phyloP scores from a whole-genome alignment of 2,797 vertebrate genomes.

The Galago senegalensis region DNA sequence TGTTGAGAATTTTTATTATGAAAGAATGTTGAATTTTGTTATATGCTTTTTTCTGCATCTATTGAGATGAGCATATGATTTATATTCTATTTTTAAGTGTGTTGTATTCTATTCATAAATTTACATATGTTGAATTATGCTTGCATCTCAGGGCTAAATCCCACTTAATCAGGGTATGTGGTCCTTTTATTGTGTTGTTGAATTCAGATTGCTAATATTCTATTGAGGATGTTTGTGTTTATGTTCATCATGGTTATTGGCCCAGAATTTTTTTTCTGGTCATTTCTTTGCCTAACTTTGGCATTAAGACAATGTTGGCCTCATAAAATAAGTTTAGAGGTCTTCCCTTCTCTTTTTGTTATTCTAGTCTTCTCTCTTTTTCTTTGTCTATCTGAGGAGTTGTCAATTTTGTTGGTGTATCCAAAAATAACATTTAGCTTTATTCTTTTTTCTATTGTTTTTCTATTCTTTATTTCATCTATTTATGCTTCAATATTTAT shows the following conservation, averaged over 20 bases:
- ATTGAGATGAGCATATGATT: not conserved
- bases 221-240: not conserved
- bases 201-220: slow-evolving; percentile 1
- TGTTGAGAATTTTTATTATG: not conserved
- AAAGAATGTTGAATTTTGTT: not conserved
- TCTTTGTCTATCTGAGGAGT: not conserved
- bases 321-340: not conserved
- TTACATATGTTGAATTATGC: not conserved
- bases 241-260: not conserved
- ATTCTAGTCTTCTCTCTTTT: not conserved
- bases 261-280: not conserved
- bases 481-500: slow-evolving; percentile 12
- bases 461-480: not conserved
- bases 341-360: not conserved
- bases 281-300: not conserved
- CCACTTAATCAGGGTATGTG: not conserved
- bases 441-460: not conserved
- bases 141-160: not conserved
- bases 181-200: not conserved
- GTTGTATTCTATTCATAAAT: not conserved
- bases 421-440: not conserved
- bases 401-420: not conserved
- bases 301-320: not conserved
- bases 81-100: not conserved
- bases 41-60: not conserved